Percentiles rank a stretch among this genome's conserved stretches.
These are phyloP conservation scores for Philaethria dido DNA, from an alignment of 2,888 invertebrate species.

Conservation along the genomic window DNA sequence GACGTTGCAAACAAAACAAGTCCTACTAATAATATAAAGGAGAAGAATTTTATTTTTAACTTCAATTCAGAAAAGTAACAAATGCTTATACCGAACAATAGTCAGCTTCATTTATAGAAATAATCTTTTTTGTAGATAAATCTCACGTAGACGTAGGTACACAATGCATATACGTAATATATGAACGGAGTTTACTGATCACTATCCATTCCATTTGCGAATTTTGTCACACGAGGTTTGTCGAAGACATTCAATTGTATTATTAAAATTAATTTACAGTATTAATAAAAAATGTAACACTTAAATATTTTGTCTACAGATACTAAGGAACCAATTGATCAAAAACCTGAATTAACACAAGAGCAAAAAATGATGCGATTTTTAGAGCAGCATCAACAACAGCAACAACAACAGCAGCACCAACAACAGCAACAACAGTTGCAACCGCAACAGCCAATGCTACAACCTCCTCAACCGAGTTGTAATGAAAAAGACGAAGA, in stretches of 20 bases:
- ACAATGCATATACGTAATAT: slow-evolving; percentile 60
- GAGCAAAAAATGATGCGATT: slow-evolving; percentile 79
- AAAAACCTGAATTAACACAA: slow-evolving; percentile 84
- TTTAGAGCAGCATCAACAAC: slow-evolving; percentile 76
- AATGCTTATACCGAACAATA: slow-evolving; percentile 79
- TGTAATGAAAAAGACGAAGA: slow-evolving; percentile 72
- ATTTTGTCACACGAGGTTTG: slow-evolving; percentile 71
- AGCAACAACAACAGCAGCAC: slow-evolving; percentile 61
- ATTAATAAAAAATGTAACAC: background rate
- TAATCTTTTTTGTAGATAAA: slow-evolving; percentile 83
- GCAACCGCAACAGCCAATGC: slow-evolving; percentile 54
- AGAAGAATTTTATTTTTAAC: slow-evolving; percentile 83
- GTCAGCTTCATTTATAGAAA: slow-evolving; percentile 80
- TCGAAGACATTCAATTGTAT: slow-evolving; percentile 45
- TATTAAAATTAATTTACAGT: slow-evolving; percentile 27
- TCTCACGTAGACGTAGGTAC: slow-evolving; percentile 77
- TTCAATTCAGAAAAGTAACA: slow-evolving; percentile 82
- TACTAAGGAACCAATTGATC: slow-evolving; percentile 81
- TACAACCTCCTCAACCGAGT: slow-evolving; percentile 65
- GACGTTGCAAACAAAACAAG: slow-evolving; percentile 82
- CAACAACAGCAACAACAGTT: slow-evolving; percentile 58
- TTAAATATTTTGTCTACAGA: slow-evolving; percentile 68
- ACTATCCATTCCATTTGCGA: slow-evolving; percentile 68
- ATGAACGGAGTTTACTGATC: slow-evolving; percentile 60
- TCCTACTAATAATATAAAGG: slow-evolving; percentile 81